phyloP scores from a whole-genome alignment of 2,888 invertebrate species.

The Bellardia bayeri region DNA sequence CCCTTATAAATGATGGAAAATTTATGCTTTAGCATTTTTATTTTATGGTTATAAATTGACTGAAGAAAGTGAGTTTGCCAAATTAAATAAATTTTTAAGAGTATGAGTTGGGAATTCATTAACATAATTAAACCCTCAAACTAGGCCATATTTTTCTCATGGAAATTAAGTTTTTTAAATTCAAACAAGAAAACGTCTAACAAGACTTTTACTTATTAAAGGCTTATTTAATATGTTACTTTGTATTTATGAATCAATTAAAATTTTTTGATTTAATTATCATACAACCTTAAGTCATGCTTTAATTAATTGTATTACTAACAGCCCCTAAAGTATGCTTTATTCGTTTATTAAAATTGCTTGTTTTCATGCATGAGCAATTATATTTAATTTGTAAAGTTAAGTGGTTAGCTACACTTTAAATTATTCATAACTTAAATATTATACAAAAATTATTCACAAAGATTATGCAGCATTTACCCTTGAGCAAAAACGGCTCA shows the following conservation, averaged over 20 bases:
- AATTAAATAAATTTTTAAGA: neutral
- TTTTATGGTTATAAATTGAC: slow-evolving; percentile 2
- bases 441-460: neutral
- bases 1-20: slow-evolving; percentile 11
- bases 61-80: neutral
- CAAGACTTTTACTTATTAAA: too few relatives aligned
- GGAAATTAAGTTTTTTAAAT: too few relatives aligned
- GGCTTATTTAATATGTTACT: too few relatives aligned
- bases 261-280: too few relatives aligned
- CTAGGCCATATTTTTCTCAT: too few relatives aligned
- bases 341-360: slow-evolving; percentile 3
- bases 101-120: neutral
- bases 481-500: neutral
- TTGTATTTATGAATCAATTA: too few relatives aligned
- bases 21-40: neutral
- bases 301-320: slow-evolving; percentile 1
- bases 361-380: neutral
- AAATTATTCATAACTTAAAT: slow-evolving; percentile 11
- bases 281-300: neutral
- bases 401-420: neutral
- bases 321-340: slow-evolving; percentile 5
- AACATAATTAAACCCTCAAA: too few relatives aligned
- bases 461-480: neutral
- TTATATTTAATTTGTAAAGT: slow-evolving; percentile 6
- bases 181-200: too few relatives aligned